Percentiles rank a stretch among this genome's conserved stretches.
These are phyloP conservation scores for Falco columbarius DNA, from an alignment of 2,797 vertebrate genomes.

Conservation along the genomic window DNA sequence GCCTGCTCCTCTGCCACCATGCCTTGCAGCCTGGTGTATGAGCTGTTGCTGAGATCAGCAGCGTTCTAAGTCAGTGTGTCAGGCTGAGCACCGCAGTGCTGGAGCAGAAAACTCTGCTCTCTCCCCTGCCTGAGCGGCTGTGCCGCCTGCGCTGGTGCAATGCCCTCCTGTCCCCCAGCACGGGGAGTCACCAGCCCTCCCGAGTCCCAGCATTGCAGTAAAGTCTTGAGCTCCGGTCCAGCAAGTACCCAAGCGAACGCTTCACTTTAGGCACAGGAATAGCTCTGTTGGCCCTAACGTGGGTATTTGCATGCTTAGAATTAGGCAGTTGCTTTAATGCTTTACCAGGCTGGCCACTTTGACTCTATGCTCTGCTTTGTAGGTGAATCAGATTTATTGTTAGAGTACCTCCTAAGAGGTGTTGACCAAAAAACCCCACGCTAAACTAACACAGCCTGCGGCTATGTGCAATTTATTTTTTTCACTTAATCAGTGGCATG, in stretches of 20 bases:
- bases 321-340: not conserved
- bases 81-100: not conserved
- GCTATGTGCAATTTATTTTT: not conserved
- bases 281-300: not conserved
- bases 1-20: not conserved
- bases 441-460: not conserved
- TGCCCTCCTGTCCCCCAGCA: accelerated
- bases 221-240: not conserved
- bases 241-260: not conserved
- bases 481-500: not conserved
- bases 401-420: not conserved
- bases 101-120: not conserved
- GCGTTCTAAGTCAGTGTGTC: accelerated
- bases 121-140: not conserved
- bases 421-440: not conserved
- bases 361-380: not conserved
- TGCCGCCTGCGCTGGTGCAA: not conserved
- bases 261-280: not conserved
- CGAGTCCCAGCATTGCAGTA: accelerated
- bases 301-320: not conserved
- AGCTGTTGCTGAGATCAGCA: not conserved
- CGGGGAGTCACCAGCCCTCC: not conserved
- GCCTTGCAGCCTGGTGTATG: accelerated
- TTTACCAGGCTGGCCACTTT: not conserved
- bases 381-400: not conserved